Base-by-base conservation (phyloP, 2,113 vertebrate genomes). In the Guaruba guarouba region DNA sequence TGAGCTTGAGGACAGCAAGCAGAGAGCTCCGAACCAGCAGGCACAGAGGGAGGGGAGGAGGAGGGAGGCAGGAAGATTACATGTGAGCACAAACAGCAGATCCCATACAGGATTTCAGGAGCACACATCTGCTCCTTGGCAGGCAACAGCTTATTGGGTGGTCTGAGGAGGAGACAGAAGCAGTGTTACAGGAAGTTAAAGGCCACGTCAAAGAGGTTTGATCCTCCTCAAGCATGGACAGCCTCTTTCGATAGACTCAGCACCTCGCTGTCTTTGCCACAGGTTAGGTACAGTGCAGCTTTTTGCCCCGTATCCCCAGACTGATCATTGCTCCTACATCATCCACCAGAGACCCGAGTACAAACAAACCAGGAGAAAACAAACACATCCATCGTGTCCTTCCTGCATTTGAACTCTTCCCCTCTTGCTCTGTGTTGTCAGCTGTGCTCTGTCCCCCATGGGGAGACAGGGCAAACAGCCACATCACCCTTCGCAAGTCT, bases 391-490 rank as follows among this genome's bases (percentile, higher is more conserved):
- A 8, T 16, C 4, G 1, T 15, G 2, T 85, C 77, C 80, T 82
- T 93, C 77, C 89, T 68, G 48, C 52, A n/a, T 55, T 8, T 95
- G 91, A 93, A 93, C 86, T 93, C 86, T 55, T 73, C 44, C 55
- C 94, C 89, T 73, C 68, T 59, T 10, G 39, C 69, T 92, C 41
- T 95, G 89, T 95, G 80, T 95, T 95, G 81, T 96, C 96, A 97
- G 95, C 95, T 97, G 86, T 49, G 77, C 41, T 91, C 54, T 7
- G 5, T 37, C 52, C 74, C 85, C 94, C 2, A 0, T 0, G 29
- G 69, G 52, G 63, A 59, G 43, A n/a, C 12, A 46, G n/a, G 16
- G 19, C 80, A 4, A 3, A 28, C 16, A 52, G 33, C 52, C 94
- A 48, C 77, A 84, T 51, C 39, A 63, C 14, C 75, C 62, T 86